Percentiles rank a stretch among this genome's conserved stretches.
phyloP scores from a whole-genome alignment of 2,888 invertebrate species.

The Stenotaenia linearis region DNA sequence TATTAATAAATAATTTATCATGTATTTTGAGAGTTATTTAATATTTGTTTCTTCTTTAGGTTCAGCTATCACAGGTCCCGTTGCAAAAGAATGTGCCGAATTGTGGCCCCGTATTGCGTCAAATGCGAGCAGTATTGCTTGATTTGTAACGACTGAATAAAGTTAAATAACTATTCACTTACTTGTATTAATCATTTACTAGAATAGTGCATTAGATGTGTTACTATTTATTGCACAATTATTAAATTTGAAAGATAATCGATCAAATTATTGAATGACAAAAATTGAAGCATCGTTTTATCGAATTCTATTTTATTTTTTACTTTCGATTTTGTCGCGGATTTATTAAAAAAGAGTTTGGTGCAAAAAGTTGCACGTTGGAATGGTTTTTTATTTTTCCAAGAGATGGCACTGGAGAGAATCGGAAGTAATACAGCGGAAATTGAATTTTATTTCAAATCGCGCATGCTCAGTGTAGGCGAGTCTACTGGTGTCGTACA shows the following conservation, averaged over 20 bases:
- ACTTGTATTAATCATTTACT: no score
- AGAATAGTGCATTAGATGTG: no score
- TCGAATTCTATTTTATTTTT: no score
- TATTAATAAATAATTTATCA: slow-evolving; percentile 39
- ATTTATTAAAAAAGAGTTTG: no score
- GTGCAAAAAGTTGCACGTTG: background rate
- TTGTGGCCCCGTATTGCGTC: slow-evolving; percentile 99
- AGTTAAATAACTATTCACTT: background rate
- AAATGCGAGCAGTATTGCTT: slow-evolving; percentile 98
- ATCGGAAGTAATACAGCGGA: background rate
- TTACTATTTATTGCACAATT: no score
- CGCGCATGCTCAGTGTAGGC: background rate
- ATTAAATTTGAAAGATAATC: no score
- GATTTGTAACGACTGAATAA: slow-evolving; percentile 40
- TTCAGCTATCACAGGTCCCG: slow-evolving; percentile 98
- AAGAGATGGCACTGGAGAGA: background rate
- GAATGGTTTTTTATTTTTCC: background rate
- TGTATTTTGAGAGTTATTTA: slow-evolving; percentile 37
- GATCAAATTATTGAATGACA: no score
- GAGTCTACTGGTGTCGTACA: no score
- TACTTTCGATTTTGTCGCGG: no score
- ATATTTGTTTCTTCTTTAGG: slow-evolving; percentile 45
- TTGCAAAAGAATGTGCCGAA: slow-evolving; percentile 99
- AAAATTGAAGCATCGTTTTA: no score
- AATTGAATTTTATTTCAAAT: background rate